Percentiles rank a stretch among this genome's conserved stretches.
These are phyloP conservation scores for Gnathonemus echidnorhynchus DNA, from an alignment of 2,113 vertebrate genomes.

Conservation along the genomic window DNA sequence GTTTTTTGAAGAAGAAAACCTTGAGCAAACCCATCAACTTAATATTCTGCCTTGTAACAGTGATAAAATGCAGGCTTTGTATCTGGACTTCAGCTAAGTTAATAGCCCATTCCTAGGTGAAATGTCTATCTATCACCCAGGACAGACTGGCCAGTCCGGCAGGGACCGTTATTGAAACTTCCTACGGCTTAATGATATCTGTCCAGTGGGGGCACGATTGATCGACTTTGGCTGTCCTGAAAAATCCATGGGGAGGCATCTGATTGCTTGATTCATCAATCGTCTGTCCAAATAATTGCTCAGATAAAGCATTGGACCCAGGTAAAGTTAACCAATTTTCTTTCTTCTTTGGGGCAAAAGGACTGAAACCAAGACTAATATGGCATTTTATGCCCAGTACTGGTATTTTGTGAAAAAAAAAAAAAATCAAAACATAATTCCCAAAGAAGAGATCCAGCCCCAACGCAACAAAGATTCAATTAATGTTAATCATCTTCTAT, in stretches of 20 bases:
- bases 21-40: background rate
- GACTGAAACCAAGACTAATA: conserved; percentile 10
- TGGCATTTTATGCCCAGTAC: background rate
- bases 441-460: background rate
- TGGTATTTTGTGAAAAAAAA: background rate
- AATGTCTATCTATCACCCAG: conserved; percentile 27
- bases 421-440: background rate
- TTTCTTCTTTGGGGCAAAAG: background rate
- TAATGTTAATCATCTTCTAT: background rate
- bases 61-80: conserved; percentile 26
- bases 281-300: conserved; percentile 34
- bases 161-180: conserved; percentile 32
- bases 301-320: conserved; percentile 23
- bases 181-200: conserved; percentile 37
- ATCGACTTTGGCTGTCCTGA: conserved; percentile 25
- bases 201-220: conserved; percentile 35
- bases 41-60: conserved; percentile 8
- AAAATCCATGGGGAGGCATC: conserved; percentile 21
- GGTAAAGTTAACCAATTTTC: conserved; percentile 15
- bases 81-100: conserved; percentile 36
- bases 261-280: conserved; percentile 39
- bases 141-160: conserved; percentile 22
- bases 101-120: conserved; percentile 31
- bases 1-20: background rate
- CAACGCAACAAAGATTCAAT: background rate